These are phyloP conservation scores for Temnothorax ravouxi DNA, from an alignment of 2,888 invertebrate species.

Conservation along the genomic window DNA sequence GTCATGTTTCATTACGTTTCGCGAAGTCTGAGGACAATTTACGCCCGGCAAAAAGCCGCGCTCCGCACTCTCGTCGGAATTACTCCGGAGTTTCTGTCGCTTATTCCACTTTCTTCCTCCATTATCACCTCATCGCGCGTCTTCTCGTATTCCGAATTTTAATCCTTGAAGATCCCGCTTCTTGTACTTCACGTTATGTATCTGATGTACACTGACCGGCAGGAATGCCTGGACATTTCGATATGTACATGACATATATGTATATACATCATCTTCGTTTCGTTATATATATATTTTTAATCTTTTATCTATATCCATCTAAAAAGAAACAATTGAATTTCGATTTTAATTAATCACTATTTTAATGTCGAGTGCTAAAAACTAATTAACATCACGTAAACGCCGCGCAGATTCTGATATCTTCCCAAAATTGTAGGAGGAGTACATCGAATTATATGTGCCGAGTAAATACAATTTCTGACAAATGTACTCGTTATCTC, in stretches of 20 bases:
- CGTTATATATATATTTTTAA: neutral
- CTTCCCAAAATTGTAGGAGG: neutral
- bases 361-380: neutral
- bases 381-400: neutral
- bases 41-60: conserved; percentile 33
- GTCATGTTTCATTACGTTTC: conserved; percentile 57
- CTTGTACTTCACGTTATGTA: neutral
- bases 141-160: neutral
- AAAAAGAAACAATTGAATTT: neutral
- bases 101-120: conserved; percentile 1
- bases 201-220: neutral
- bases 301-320: neutral
- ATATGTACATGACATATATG: no score
- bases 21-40: conserved; percentile 51
- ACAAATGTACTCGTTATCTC: conserved; percentile 7
- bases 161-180: neutral
- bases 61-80: neutral
- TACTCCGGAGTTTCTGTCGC: neutral
- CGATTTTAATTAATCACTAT: neutral
- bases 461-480: neutral
- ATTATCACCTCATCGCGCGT: neutral
- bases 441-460: neutral
- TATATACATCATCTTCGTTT: neutral
- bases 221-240: no score
- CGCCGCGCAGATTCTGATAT: neutral